Base-by-base conservation (phyloP, 2,888 invertebrate species). In the Archips xylosteana region DNA sequence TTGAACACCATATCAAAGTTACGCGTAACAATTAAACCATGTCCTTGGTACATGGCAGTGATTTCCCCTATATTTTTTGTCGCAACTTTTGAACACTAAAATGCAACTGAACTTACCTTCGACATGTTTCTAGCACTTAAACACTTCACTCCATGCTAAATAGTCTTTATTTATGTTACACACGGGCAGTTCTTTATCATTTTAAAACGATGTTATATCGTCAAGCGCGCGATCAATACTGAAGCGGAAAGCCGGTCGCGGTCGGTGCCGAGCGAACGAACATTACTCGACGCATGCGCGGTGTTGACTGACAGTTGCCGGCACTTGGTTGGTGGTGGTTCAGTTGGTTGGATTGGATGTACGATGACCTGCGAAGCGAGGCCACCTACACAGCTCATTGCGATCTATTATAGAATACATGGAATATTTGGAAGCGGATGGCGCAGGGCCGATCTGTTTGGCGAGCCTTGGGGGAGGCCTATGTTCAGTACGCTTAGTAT, bases 151-250 rank as follows among this genome's bases (percentile, higher is more conserved):
- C 83, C 88, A 90, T 88, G 75, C 61, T 75, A 76, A 76, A 74
- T 67, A 62, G 59, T 74, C 59, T 74, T 60, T 74, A 36, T 69
- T 73, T 69, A 69, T 64, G 59, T 49, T 51, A 51, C 60, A 70
- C 85, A 84, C 84, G 12, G 82, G 83, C 81, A 82, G 81, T 85
- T 83, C 85, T 85, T 82, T 86, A 83, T 83, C 89, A 90, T 91
- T 86, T 87, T 81, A 80, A 87, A 82, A 85, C 91, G 85, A 89
- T 87, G 84, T 89, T 85, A 83, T 89, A 85, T 87, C 63, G 89
- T 86, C 89, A 85, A 82, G 86, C 85, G 88, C 89, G 86, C 92
- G 93, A 93, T 93, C 93, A 93, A 93, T 93, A 93, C 93, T n/a
- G 54, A 47, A 84, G 85, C 87, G 88, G 88, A 88, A 51, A 32